Evolutionary conservation across 1,140 invertebrate genomes (phyloP).

Genomic region (Bombus picipes): DNA sequence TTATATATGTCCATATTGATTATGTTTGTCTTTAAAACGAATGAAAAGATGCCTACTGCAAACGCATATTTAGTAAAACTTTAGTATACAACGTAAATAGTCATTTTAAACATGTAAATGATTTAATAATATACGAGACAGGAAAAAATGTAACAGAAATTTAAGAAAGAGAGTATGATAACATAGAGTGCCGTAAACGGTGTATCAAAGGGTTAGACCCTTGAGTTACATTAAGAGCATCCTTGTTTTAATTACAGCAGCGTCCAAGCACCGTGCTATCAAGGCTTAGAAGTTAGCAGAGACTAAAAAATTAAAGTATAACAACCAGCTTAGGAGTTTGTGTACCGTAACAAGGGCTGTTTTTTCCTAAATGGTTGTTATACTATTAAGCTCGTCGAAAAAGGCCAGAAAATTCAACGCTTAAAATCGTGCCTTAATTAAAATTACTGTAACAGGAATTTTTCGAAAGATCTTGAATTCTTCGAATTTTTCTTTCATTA

Average conservation of each 20-base stretch:
- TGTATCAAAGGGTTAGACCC: constrained; percentile 16
- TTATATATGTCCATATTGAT: no score
- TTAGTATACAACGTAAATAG: no score
- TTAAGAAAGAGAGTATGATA: not conserved
- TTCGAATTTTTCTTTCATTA: not conserved
- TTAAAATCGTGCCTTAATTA: no score
- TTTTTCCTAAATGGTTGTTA: constrained; percentile 3
- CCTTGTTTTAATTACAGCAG: constrained; percentile 30
- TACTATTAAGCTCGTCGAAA: not conserved
- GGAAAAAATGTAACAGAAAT: not conserved
- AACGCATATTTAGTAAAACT: no score
- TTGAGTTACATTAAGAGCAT: constrained; percentile 13
- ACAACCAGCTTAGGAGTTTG: constrained; percentile 10
- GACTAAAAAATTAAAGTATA: not conserved
- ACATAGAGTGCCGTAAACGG: not conserved
- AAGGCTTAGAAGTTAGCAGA: constrained; percentile 29
- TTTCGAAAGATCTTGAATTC: not conserved
- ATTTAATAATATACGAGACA: no score
- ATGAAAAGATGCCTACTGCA: no score
- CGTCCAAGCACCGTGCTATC: constrained; percentile 19
- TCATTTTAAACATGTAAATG: no score
- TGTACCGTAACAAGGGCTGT: constrained; percentile 24
- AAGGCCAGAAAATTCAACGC: not conserved
- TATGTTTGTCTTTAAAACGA: no score
- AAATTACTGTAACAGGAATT: not conserved